These are phyloP conservation scores for Automeris io DNA, from an alignment of 2,888 invertebrate genomes.

Conservation along the genomic window DNA sequence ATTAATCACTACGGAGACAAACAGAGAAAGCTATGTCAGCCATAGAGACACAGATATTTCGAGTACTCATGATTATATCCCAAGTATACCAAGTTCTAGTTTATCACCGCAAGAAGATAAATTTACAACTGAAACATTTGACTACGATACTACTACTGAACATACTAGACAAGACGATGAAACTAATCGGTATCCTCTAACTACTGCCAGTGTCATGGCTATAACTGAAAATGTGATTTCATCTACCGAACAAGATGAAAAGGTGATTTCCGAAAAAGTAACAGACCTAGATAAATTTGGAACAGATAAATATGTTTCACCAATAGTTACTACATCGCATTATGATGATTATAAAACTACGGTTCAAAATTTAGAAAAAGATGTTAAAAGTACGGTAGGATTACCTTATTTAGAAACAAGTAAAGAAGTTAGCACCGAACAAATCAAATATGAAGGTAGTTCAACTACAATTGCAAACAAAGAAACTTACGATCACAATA, in stretches of 20 bases:
- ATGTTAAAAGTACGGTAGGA: neutral
- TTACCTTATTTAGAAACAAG: conserved; percentile 8
- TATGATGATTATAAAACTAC: neutral
- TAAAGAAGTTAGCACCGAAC: conserved; percentile 10
- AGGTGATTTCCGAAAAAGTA: conserved; percentile 4
- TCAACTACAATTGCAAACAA: conserved; percentile 3
- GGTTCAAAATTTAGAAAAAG: neutral
- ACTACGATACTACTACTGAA: neutral
- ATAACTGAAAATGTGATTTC: neutral
- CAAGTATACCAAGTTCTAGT: neutral
- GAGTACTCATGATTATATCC: neutral
- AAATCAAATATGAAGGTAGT: conserved; percentile 1
- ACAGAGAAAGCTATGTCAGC: conserved; percentile 6
- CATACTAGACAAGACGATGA: conserved; percentile 1
- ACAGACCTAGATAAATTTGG: conserved; percentile 1
- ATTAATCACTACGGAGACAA: conserved; percentile 1
- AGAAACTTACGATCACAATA: conserved; percentile 6
- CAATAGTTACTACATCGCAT: neutral
- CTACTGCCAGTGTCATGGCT: neutral
- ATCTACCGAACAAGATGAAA: conserved; percentile 6
- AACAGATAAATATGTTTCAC: neutral
- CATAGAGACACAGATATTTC: neutral
- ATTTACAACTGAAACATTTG: conserved; percentile 1
- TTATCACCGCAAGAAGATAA: neutral
- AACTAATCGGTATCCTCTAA: neutral